Percentiles rank a stretch among this genome's conserved stretches.
Evolutionary conservation across 2,888 invertebrate species (phyloP).

Genomic region (Epinotia bilunana): DNA sequence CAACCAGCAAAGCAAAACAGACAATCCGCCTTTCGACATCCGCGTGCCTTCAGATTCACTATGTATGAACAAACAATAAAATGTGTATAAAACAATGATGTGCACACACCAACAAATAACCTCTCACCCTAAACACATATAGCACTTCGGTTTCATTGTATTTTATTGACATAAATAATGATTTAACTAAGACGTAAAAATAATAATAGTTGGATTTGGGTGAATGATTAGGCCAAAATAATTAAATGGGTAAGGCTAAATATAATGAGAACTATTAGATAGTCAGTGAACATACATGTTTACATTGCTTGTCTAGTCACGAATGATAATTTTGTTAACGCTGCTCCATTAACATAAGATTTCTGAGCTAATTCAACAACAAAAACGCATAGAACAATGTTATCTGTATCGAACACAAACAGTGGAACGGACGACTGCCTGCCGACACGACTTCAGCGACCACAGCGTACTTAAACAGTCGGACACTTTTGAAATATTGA

Average conservation of each 20-base stretch:
- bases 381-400: conserved; percentile 39
- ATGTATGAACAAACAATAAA: no score
- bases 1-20: no score
- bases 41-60: no score
- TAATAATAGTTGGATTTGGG: no score
- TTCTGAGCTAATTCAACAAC: conserved; percentile 30
- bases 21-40: no score
- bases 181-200: no score
- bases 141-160: no score
- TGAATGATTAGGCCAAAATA: not conserved
- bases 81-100: no score
- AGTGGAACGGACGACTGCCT: conserved; percentile 25
- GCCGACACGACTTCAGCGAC: conserved; percentile 8
- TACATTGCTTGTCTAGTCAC: not conserved
- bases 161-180: no score
- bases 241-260: no score
- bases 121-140: no score
- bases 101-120: no score
- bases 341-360: not conserved
- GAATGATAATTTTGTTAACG: not conserved
- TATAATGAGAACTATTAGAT: not conserved
- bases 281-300: not conserved
- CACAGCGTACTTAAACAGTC: conserved; percentile 13
- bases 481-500: not conserved
- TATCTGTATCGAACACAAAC: conserved; percentile 41